Percentiles rank a stretch among this genome's conserved stretches.
Conservation (phyloP, 2,888 invertebrate genomes). For the Dolichopus griseipennis region DNA sequence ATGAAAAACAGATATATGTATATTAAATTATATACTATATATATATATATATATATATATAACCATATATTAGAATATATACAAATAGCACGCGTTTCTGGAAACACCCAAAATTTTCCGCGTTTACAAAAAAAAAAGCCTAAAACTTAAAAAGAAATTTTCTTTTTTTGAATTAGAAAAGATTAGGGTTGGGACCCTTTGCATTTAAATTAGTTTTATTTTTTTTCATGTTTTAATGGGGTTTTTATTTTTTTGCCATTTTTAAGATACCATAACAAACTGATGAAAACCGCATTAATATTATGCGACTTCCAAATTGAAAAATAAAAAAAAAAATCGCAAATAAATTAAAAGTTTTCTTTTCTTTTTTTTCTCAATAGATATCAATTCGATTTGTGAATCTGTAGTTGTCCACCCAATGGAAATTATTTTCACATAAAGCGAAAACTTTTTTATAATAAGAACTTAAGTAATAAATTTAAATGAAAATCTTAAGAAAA, state of each 20-base stretch:
- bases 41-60: background rate
- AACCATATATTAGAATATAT: background rate
- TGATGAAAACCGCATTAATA: background rate
- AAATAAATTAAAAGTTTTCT: no score
- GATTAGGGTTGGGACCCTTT: slow-evolving; percentile 2
- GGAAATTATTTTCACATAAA: background rate
- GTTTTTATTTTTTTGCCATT: background rate
- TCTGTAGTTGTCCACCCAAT: background rate
- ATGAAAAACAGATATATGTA: background rate
- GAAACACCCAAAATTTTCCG: slow-evolving; percentile 1
- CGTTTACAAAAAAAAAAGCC: background rate
- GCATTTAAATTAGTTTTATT: slow-evolving; percentile 4
- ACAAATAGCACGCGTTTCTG: background rate
- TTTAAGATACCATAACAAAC: background rate
- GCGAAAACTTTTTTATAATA: background rate
- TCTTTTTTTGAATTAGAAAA: background rate
- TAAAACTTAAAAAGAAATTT: background rate
- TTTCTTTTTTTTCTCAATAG: background rate
- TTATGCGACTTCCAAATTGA: background rate
- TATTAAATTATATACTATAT: no score
- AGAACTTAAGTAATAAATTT: background rate
- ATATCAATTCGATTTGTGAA: background rate
- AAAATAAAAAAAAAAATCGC: background rate
- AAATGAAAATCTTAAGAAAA: background rate
- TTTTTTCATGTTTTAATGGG: background rate